These are phyloP conservation scores for Ptychodera flava DNA, from an alignment of 35 echinoderm and acorn worm genomes.

Conservation along the genomic window DNA sequence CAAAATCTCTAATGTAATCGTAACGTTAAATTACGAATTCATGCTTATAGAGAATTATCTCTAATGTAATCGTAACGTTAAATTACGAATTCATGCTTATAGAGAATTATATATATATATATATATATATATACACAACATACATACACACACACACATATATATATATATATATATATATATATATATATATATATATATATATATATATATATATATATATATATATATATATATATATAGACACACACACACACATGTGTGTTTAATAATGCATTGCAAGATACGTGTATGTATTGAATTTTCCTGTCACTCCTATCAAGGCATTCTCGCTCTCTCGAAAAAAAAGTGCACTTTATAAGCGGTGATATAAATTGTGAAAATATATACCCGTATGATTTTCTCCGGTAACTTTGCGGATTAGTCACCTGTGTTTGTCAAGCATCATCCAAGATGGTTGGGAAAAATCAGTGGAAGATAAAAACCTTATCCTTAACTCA, in stretches of 20 bases:
- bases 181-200: not conserved
- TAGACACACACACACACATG: not conserved
- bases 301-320: not conserved
- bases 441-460: not conserved
- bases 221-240: slow-evolving; percentile 3
- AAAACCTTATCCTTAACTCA: not conserved
- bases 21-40: not conserved
- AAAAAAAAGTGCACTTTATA: not conserved
- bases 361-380: not conserved
- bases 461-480: not conserved
- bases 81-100: not conserved
- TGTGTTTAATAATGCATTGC: not conserved
- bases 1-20: not conserved
- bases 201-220: slow-evolving; percentile 3
- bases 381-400: not conserved
- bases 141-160: not conserved
- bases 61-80: not conserved
- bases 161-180: not conserved
- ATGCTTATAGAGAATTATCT: not conserved
- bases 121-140: not conserved
- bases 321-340: not conserved
- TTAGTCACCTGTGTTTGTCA: not conserved
- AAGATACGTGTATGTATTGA: not conserved
- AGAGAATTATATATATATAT: not conserved
- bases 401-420: too few species aligned